These are phyloP conservation scores for Calephelis virginiensis DNA, from an alignment of 1,140 invertebrate species.

Conservation along the genomic window DNA sequence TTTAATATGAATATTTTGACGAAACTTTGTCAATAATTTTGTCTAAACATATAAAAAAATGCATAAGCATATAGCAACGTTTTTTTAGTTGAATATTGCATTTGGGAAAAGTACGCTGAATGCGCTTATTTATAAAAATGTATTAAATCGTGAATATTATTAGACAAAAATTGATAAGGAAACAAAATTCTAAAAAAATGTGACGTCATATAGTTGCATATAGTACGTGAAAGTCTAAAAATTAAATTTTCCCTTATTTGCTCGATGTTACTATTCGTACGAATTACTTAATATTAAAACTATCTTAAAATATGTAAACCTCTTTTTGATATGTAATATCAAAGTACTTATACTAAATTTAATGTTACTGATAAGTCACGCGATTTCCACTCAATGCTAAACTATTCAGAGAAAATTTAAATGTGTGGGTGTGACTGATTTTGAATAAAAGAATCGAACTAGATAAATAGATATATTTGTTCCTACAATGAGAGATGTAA, in stretches of 20 bases:
- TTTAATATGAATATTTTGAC: no score
- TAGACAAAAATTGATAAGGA: conserved; percentile 19
- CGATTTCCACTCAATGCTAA: background rate
- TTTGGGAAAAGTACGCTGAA: background rate
- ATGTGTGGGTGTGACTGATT: conserved; percentile 1
- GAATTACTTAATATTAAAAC: conserved; percentile 7
- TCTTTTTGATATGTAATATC: conserved; percentile 6
- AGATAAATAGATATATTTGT: conserved; percentile 3
- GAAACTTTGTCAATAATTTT: no score
- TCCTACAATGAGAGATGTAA: conserved; percentile 5
- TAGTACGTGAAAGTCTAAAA: background rate
- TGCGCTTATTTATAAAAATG: background rate
- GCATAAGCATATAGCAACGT: no score
- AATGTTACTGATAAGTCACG: conserved; percentile 7
- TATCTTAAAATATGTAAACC: conserved; percentile 9
- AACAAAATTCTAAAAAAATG: conserved; percentile 3
- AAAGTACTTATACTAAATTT: conserved; percentile 7
- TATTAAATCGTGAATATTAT: conserved; percentile 7
- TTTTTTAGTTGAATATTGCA: no score
- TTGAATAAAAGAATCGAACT: conserved; percentile 10
- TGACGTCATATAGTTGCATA: background rate
- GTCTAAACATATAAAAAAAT: no score
- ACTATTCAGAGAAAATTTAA: background rate
- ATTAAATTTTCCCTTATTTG: background rate
- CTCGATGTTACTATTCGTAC: conserved; percentile 2